These are phyloP conservation scores for Eucriotettix oculatus DNA, from an alignment of 2,888 invertebrate species.

Conservation along the genomic window DNA sequence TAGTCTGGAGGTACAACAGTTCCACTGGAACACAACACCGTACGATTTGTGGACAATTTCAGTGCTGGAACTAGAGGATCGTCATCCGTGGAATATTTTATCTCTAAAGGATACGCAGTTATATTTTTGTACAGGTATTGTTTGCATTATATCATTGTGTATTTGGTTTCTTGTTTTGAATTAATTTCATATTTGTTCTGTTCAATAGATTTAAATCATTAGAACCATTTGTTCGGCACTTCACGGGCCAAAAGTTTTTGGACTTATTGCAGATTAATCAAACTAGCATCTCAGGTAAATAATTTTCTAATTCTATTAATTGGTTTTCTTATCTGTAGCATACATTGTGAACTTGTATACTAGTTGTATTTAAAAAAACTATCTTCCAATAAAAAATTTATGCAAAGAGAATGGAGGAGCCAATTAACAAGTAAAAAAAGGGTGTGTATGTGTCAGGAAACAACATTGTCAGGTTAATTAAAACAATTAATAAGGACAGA, in stretches of 20 bases:
- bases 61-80: conserved; percentile 93
- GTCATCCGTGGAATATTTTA: conserved; percentile 88
- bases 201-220: conserved; percentile 60
- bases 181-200: conserved; percentile 20
- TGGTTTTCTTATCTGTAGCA: too few species aligned
- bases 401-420: too few species aligned
- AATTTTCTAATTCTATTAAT: neutral
- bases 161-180: neutral
- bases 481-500: too few species aligned
- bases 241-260: conserved; percentile 59
- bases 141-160: neutral
- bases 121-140: conserved; percentile 69
- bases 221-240: conserved; percentile 81
- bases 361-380: too few species aligned
- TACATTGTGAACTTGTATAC: too few species aligned
- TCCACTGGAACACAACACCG: conserved; percentile 91
- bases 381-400: too few species aligned
- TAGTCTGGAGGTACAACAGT: conserved; percentile 94
- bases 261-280: conserved; percentile 58
- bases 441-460: too few species aligned
- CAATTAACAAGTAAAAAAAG: too few species aligned
- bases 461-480: too few species aligned
- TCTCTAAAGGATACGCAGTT: conserved; percentile 73
- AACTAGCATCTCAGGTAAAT: conserved; percentile 42
- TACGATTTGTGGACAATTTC: conserved; percentile 96